A percentile compares a stretch with the other conserved stretches of the same genome.
Evolutionary conservation across 2,888 invertebrate species (phyloP).

Genomic region (Aporophyla lueneburgensis): DNA sequence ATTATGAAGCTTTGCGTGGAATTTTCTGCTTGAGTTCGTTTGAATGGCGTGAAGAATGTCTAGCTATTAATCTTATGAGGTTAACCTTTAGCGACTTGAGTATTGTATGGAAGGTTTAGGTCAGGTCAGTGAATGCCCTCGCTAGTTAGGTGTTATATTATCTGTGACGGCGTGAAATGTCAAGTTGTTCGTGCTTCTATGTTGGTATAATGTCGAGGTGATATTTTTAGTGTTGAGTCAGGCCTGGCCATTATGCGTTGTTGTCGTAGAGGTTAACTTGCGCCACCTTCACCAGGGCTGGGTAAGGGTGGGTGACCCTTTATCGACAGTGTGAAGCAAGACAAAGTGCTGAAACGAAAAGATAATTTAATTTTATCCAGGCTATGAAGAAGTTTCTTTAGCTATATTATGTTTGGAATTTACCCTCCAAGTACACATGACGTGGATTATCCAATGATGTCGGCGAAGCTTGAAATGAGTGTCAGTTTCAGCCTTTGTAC

Average conservation of each 20-base stretch:
- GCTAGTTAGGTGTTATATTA: slow-evolving; percentile 64
- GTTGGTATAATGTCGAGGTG: slow-evolving; percentile 68
- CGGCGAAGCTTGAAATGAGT: slow-evolving; percentile 49
- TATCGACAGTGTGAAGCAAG: slow-evolving; percentile 22
- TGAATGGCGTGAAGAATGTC: slow-evolving; percentile 43
- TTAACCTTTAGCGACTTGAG: slow-evolving; percentile 51
- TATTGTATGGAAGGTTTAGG: slow-evolving; percentile 50
- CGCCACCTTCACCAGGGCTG: slow-evolving; percentile 28
- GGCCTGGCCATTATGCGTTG: slow-evolving; percentile 35
- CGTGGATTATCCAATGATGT: slow-evolving; percentile 52
- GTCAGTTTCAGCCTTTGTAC: slow-evolving; percentile 61
- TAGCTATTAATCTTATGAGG: slow-evolving; percentile 51
- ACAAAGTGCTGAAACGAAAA: slow-evolving; percentile 18
- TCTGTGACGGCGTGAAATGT: slow-evolving; percentile 71
- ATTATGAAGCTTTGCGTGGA: slow-evolving; percentile 26
- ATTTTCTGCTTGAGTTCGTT: slow-evolving; percentile 48
- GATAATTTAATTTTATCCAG: slow-evolving; percentile 22
- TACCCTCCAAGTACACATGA: slow-evolving; percentile 47
- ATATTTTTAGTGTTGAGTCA: slow-evolving; percentile 69
- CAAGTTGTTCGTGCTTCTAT: slow-evolving; percentile 66
- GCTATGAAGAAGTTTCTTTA: slow-evolving; percentile 40
- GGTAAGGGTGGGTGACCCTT: slow-evolving; percentile 32
- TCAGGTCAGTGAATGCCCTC: slow-evolving; percentile 53
- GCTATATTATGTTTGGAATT: slow-evolving; percentile 44
- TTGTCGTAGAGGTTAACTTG: slow-evolving; percentile 48